Percentiles rank a stretch among this genome's conserved stretches.
phyloP scores from a whole-genome alignment of 2,797 vertebrate genomes.

The Premnoplex brunnescens region DNA sequence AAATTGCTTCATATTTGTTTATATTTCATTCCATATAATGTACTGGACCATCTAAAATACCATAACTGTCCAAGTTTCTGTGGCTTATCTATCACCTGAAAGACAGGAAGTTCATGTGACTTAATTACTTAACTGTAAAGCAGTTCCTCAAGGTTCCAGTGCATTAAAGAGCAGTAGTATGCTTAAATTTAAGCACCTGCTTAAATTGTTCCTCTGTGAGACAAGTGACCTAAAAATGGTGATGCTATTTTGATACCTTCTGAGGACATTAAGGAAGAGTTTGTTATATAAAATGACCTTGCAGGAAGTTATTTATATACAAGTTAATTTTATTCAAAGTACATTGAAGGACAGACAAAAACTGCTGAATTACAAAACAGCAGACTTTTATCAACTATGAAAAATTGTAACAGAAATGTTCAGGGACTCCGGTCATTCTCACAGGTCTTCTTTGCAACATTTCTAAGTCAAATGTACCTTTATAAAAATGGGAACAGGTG shows the following conservation, averaged over 20 bases:
- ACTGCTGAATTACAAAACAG: neutral
- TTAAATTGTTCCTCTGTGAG: neutral
- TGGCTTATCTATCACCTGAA: neutral
- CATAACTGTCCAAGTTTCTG: neutral
- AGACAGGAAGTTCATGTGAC: neutral
- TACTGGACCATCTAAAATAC: neutral
- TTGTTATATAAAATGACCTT: slow-evolving; percentile 10
- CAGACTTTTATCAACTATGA: neutral
- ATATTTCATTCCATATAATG: neutral
- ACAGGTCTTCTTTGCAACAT: neutral
- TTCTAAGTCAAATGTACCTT: neutral
- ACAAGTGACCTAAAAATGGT: slow-evolving; percentile 22
- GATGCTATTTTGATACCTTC: slow-evolving; percentile 23
- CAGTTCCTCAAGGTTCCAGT: neutral
- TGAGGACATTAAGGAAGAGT: neutral
- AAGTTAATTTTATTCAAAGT: slow-evolving; percentile 39
- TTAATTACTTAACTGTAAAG: neutral
- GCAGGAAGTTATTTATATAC: slow-evolving; percentile 33
- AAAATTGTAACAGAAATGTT: neutral
- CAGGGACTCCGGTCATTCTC: neutral
- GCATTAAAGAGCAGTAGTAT: fast-evolving
- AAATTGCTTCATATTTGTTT: neutral
- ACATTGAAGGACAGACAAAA: slow-evolving; percentile 9
- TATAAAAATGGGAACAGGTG: neutral
- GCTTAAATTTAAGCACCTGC: neutral